phyloP scores from a whole-genome alignment of 1,140 invertebrate species.

The Oscheius sp. region DNA sequence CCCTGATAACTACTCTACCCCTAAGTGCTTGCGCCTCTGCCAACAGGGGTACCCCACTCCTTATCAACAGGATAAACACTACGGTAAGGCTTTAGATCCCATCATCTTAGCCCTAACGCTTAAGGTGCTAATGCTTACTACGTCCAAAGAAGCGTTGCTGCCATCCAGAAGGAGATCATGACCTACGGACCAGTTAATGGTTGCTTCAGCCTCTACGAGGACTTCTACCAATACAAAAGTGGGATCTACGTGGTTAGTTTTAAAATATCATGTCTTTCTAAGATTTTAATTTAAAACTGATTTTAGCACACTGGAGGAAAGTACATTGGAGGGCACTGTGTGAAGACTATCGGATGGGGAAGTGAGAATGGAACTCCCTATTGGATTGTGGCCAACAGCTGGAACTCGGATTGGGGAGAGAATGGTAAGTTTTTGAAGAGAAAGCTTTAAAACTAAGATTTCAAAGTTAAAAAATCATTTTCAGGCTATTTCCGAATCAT shows the following conservation, averaged over 20 bases:
- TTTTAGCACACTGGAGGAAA: conserved; percentile 7
- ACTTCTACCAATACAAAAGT: conserved; percentile 16
- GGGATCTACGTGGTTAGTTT: conserved; percentile 5
- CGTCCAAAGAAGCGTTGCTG: not conserved
- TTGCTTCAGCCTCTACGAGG: conserved; percentile 15
- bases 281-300: not conserved
- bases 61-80: conserved; percentile 21
- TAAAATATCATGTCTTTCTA: no score
- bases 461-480: no score
- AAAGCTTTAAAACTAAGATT: no score
- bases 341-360: conserved; percentile 2
- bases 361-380: not conserved
- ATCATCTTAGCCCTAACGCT: not conserved
- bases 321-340: not conserved
- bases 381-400: not conserved
- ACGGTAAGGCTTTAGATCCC: not conserved
- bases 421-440: no score
- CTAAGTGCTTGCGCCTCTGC: conserved; percentile 8
- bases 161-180: conserved; percentile 21
- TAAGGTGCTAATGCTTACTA: not conserved
- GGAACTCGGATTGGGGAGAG: not conserved
- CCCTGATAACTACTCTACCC: not conserved
- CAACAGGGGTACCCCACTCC: conserved; percentile 16
- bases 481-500: not conserved
- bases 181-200: conserved; percentile 2